Base-by-base conservation (phyloP, 2,888 invertebrate species). In the Drosophila recens region DNA sequence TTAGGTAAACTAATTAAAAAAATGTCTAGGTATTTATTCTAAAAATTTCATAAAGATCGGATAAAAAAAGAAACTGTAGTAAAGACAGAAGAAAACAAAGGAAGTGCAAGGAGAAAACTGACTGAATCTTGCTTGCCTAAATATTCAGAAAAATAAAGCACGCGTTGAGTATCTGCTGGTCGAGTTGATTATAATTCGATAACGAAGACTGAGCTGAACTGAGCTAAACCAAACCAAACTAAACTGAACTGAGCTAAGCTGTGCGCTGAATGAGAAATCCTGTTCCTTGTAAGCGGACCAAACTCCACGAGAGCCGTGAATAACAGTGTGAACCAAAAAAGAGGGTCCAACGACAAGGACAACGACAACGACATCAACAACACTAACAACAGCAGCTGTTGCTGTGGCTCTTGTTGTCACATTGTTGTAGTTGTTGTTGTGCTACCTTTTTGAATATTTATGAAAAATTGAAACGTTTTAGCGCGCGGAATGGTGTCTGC, bases 401-500 rank as follows among this genome's bases (percentile, higher is more conserved):
- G 61, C 43, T 67, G 61, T 76, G 33, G 43, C 64, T 67, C 63
- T 38, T 67, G 71, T 79, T 85, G 69, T 79, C 75, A 67, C 77
- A 63, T 63, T 57, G 59, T 42, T 67, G 58, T 34, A 59, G 78
- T 27, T 56, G 53, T n/a, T n/a, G n/a, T 38, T 59, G 45, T 6
- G 65, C 75, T 86, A 88, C 85, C 85, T 88, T 85, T 85, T 85
- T 85, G 85, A 85, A 85, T 85, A 85, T 85, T 85, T 85, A 85
- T 85, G 85, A 85, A 85, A 88, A 85, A 85, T 86, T 88, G 87
- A 85, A 85, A 85, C 85, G 89, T 85, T 85, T 85, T 88, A 86
- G 81, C 81, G 75, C 84, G 62, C 78, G 67, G 57, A 72, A 48
- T 56, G 72, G 15, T 64, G 58, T 63, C 59, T 53, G 53, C 48